phyloP scores from a whole-genome alignment of 2,888 invertebrate species.

The Myathropa florea region DNA sequence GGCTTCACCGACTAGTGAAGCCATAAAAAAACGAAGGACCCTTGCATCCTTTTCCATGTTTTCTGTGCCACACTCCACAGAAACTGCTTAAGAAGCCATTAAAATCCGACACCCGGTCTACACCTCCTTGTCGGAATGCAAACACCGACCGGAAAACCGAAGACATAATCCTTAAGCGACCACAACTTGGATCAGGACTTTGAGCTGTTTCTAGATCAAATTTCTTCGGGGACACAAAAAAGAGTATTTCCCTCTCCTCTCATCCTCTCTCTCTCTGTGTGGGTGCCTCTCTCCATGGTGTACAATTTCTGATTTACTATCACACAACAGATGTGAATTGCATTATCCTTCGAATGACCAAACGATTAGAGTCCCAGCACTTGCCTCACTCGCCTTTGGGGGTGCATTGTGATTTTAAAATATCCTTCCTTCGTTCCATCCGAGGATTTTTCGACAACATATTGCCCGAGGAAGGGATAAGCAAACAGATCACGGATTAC shows the following conservation, averaged over 20 bases:
- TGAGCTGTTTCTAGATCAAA: conserved; percentile 49
- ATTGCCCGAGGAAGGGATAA: conserved; percentile 23
- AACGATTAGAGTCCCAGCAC: conserved; percentile 26
- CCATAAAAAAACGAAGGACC: conserved; percentile 1
- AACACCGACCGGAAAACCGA: conserved; percentile 46
- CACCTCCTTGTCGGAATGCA: conserved; percentile 26
- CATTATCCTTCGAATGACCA: conserved; percentile 57
- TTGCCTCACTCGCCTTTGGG: background rate
- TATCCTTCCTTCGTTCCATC: background rate
- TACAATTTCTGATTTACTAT: background rate
- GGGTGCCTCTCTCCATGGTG: background rate
- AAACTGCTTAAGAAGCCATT: conserved; percentile 61
- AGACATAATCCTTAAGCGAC: conserved; percentile 34
- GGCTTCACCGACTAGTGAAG: no score
- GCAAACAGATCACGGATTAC: conserved; percentile 63
- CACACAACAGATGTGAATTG: conserved; percentile 57
- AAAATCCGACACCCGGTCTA: conserved; percentile 52
- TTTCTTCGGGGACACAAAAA: conserved; percentile 21
- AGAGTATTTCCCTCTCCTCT: no score
- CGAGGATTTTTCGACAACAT: background rate
- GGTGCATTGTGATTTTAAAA: background rate
- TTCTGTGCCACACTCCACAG: conserved; percentile 47
- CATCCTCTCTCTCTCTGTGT: background rate
- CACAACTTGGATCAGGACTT: conserved; percentile 62
- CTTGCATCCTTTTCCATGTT: background rate